Conservation (phyloP, 2,113 vertebrate species). For the Ctenomys sociabilis region DNA sequence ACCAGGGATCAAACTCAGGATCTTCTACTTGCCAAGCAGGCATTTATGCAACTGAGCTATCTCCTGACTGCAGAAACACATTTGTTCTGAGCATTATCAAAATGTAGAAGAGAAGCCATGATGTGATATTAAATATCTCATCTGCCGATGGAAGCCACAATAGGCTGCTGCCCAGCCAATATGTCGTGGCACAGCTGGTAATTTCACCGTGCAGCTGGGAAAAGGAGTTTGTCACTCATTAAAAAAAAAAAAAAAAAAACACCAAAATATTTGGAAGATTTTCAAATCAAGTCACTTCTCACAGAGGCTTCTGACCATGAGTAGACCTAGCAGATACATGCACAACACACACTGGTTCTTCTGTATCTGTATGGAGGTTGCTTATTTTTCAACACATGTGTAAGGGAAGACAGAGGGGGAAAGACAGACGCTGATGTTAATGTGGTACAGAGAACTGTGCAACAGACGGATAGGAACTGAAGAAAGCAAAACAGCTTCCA, state of each 20-base stretch:
- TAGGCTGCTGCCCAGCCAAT: slow-evolving; percentile 37
- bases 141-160: slow-evolving; percentile 3
- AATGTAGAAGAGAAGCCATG: slow-evolving; percentile 48
- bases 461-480: neutral
- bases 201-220: slow-evolving; percentile 36
- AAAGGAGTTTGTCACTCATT: neutral
- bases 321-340: neutral
- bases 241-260: slow-evolving; percentile 68
- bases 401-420: neutral
- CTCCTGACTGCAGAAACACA: too few species aligned
- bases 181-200: slow-evolving; percentile 22
- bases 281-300: slow-evolving; percentile 25
- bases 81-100: slow-evolving; percentile 26
- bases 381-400: neutral
- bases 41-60: too few species aligned
- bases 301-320: slow-evolving; percentile 5
- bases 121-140: slow-evolving; percentile 35
- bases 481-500: slow-evolving; percentile 45
- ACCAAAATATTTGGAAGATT: slow-evolving; percentile 8
- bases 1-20: too few species aligned
- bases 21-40: too few species aligned
- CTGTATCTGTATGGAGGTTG: neutral
- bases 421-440: neutral
- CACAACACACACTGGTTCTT: neutral
- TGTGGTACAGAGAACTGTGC: neutral